A percentile compares a stretch with the other conserved stretches of the same genome.
Evolutionary conservation across 1,140 invertebrate species (phyloP).

Genomic region (Ceratoteleas bidentatus): DNA sequence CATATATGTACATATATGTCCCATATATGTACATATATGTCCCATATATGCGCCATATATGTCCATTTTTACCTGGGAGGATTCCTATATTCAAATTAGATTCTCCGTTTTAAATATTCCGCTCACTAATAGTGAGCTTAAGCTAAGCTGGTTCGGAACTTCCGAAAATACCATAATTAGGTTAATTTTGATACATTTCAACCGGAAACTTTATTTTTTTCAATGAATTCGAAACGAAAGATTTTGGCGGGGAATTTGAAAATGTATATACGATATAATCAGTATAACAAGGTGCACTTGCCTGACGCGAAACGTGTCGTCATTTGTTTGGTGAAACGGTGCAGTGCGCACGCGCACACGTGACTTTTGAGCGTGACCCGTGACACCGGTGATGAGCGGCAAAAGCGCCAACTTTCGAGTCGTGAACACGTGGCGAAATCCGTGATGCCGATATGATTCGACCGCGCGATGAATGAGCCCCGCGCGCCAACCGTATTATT

Average conservation of each 20-base stretch:
- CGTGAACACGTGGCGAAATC: constrained; percentile 57
- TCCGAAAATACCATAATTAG: too few species aligned
- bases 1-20: too few species aligned
- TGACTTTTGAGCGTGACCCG: constrained; percentile 62
- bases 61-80: too few species aligned
- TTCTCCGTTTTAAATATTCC: not conserved
- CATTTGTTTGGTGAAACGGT: constrained; percentile 33
- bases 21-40: too few species aligned
- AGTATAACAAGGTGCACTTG: not conserved
- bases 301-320: not conserved
- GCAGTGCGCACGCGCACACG: constrained; percentile 56
- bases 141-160: too few species aligned
- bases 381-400: constrained; percentile 63
- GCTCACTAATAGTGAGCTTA: too few species aligned
- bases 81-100: too few species aligned
- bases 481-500: constrained; percentile 52
- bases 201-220: too few species aligned
- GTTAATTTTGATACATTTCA: too few species aligned
- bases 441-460: constrained; percentile 54
- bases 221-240: too few species aligned
- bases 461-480: constrained; percentile 55
- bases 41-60: too few species aligned
- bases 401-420: constrained; percentile 64
- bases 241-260: not conserved
- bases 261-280: constrained; percentile 3